Conservation (phyloP, 2,113 vertebrate genomes). For the Corvus hawaiiensis region DNA sequence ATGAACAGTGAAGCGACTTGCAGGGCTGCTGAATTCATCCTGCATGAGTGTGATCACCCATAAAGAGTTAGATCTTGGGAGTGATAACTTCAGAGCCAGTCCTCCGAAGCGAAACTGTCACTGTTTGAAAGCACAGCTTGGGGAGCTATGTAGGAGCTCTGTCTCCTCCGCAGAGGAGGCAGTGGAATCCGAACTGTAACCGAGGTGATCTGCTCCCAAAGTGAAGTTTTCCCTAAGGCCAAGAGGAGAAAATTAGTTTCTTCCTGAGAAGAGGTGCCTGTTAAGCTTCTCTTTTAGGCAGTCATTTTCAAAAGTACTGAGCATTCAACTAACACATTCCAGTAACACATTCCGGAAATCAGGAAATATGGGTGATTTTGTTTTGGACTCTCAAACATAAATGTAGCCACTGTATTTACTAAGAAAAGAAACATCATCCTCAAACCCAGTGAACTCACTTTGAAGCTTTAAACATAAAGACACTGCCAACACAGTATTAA, state of each 20-base stretch:
- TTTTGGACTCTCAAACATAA: not conserved
- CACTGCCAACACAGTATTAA: not conserved
- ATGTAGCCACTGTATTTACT: not conserved
- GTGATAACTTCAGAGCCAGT: not conserved
- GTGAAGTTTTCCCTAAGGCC: not conserved
- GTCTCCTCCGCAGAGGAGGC: not conserved
- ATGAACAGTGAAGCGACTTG: slow-evolving; percentile 49
- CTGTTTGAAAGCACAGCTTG: not conserved
- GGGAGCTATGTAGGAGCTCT: not conserved
- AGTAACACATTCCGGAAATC: not conserved
- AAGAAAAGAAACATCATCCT: not conserved
- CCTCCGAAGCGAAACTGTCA: not conserved
- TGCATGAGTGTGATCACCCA: slow-evolving; percentile 47
- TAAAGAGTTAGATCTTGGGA: slow-evolving; percentile 41
- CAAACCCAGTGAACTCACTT: not conserved
- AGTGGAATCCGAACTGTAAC: not conserved
- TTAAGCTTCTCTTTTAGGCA: not conserved
- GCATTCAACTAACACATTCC: not conserved
- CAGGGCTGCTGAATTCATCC: slow-evolving; percentile 47
- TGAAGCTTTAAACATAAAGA: not conserved
- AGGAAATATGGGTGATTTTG: not conserved
- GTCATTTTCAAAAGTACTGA: not conserved
- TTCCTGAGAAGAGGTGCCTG: not conserved
- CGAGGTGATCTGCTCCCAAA: not conserved
- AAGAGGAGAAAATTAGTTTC: not conserved